Conservation (phyloP, 53 echinoderm and acorn worm species). For the Patiria pectinifera region DNA sequence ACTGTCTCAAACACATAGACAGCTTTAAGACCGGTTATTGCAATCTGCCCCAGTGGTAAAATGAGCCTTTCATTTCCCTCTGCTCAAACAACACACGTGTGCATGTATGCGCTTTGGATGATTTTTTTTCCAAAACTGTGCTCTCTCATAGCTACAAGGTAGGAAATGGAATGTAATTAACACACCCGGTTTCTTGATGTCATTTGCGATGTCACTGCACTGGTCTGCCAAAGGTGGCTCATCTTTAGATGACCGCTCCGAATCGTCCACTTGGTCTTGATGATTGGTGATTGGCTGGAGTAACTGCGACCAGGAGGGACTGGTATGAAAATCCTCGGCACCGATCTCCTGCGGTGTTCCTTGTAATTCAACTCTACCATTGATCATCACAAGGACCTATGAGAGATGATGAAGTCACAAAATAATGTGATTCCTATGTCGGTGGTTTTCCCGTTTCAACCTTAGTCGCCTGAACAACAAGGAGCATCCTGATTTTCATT, state of each 20-base stretch:
- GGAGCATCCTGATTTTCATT: no score
- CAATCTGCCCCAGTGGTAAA: no score
- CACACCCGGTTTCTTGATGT: constrained; percentile 4
- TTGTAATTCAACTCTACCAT: constrained; percentile 37
- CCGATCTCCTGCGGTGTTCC: constrained; percentile 38
- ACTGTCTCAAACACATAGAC: no score
- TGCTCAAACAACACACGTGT: no score
- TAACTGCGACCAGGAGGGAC: constrained; percentile 50
- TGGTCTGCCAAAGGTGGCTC: not conserved
- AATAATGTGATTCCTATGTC: not conserved
- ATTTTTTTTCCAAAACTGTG: no score
- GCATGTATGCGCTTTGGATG: no score
- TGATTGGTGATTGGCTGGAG: not conserved
- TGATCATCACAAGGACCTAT: constrained; percentile 52
- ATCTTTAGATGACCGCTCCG: not conserved
- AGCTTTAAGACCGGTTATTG: no score
- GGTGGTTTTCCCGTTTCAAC: not conserved
- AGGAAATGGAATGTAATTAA: not conserved
- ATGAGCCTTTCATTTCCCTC: no score
- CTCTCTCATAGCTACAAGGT: no score
- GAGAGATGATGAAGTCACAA: not conserved
- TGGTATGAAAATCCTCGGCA: constrained; percentile 44
- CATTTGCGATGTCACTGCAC: not conserved
- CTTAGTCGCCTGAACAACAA: no score
- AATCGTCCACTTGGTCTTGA: not conserved